These are phyloP conservation scores for Pseudococcus longispinus DNA, from an alignment of 2,888 invertebrate species.

Conservation along the genomic window DNA sequence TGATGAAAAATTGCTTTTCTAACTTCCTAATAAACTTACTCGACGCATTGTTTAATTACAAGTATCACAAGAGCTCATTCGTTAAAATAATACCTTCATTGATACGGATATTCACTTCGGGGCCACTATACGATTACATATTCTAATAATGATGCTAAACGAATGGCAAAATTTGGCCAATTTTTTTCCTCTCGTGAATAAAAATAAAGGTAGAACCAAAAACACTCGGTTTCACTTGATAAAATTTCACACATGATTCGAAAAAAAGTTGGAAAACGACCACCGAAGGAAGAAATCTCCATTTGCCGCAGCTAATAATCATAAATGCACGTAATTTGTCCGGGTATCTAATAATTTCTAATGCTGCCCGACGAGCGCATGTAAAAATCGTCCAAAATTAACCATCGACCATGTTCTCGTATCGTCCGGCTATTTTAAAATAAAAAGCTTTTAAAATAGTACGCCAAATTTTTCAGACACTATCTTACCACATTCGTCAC, in stretches of 20 bases:
- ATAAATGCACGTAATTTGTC: background rate
- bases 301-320: background rate
- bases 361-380: background rate
- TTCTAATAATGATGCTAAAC: too few species aligned
- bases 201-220: too few species aligned
- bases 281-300: background rate
- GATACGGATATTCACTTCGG: too few species aligned
- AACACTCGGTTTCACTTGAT: too few species aligned
- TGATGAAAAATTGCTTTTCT: background rate
- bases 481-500: constrained; percentile 61
- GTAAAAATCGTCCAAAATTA: constrained; percentile 28
- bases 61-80: too few species aligned
- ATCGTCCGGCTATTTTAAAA: constrained; percentile 19
- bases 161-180: too few species aligned
- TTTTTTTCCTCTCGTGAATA: too few species aligned
- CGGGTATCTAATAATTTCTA: background rate
- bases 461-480: constrained; percentile 70
- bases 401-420: background rate
- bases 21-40: background rate
- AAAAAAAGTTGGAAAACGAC: too few species aligned
- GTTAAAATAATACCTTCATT: too few species aligned
- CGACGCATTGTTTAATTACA: too few species aligned
- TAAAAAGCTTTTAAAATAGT: constrained; percentile 47
- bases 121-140: too few species aligned
- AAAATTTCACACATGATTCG: too few species aligned